A percentile compares a stretch with the other conserved stretches of the same genome.
Conservation (phyloP, 2,113 vertebrate species). For the Diadophis punctatus region DNA sequence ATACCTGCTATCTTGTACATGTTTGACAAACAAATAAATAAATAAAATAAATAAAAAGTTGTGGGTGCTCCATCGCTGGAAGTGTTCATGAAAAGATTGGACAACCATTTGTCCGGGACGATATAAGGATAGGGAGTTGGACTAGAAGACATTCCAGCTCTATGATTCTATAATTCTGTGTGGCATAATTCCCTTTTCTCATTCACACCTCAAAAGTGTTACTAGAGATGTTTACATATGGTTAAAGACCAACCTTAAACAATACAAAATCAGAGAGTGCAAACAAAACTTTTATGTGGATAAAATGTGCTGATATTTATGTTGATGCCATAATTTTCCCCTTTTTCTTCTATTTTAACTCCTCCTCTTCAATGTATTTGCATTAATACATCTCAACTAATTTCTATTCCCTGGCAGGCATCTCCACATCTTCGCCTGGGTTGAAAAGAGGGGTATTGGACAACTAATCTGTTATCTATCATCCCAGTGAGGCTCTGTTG, state of each 20-base stretch:
- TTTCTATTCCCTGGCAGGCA: neutral
- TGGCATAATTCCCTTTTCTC: neutral
- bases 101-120: neutral
- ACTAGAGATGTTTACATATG: neutral
- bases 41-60: too few species aligned
- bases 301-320: neutral
- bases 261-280: neutral
- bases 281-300: neutral
- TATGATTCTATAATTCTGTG: neutral
- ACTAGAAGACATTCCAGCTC: neutral
- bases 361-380: neutral
- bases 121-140: neutral
- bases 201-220: neutral
- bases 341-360: neutral
- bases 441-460: slow-evolving; percentile 5
- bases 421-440: neutral
- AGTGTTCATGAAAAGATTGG: neutral
- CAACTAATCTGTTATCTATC: slow-evolving; percentile 18
- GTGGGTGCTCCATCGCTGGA: neutral
- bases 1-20: too few species aligned
- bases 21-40: too few species aligned
- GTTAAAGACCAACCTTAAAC: neutral
- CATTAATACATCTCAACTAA: neutral
- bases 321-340: neutral
- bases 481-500: slow-evolving; percentile 34